Evolutionary conservation across 2,113 vertebrate genomes (phyloP).

Genomic region (Pyrgilauda ruficollis): DNA sequence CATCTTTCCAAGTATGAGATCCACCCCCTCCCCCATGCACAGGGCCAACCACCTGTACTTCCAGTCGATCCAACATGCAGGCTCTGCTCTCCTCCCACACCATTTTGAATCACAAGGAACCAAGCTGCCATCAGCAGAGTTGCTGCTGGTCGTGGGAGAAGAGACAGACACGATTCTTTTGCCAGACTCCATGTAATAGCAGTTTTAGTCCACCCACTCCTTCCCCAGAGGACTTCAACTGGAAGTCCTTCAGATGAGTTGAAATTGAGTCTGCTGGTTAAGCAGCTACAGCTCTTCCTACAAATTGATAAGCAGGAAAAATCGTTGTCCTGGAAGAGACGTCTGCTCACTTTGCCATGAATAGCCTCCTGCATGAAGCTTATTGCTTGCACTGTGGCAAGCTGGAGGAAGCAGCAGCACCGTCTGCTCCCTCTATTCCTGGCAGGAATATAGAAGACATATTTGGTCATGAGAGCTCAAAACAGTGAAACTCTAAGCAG

Average conservation of each 20-base stretch:
- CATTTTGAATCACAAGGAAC: neutral
- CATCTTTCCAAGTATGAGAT: neutral
- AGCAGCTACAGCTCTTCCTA: neutral
- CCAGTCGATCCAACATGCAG: fast-evolving
- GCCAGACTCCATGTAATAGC: neutral
- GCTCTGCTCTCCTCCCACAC: neutral
- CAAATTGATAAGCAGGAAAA: neutral
- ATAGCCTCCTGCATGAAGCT: neutral
- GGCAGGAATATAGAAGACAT: neutral
- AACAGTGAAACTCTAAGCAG: neutral
- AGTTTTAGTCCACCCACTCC: neutral
- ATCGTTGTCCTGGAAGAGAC: neutral
- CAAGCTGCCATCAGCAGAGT: neutral
- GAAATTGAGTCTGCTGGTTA: neutral
- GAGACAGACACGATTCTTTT: neutral
- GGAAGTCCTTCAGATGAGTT: neutral
- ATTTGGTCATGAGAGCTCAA: neutral
- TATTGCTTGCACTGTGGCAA: neutral
- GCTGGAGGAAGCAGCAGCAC: neutral
- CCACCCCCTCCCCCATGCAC: neutral
- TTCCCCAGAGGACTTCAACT: neutral
- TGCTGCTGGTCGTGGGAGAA: neutral
- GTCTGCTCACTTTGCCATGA: neutral
- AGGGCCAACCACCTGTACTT: neutral
- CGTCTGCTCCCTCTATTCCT: conserved; percentile 3